phyloP scores from a whole-genome alignment of 2,797 vertebrate species.

The Phoebastria nigripes region DNA sequence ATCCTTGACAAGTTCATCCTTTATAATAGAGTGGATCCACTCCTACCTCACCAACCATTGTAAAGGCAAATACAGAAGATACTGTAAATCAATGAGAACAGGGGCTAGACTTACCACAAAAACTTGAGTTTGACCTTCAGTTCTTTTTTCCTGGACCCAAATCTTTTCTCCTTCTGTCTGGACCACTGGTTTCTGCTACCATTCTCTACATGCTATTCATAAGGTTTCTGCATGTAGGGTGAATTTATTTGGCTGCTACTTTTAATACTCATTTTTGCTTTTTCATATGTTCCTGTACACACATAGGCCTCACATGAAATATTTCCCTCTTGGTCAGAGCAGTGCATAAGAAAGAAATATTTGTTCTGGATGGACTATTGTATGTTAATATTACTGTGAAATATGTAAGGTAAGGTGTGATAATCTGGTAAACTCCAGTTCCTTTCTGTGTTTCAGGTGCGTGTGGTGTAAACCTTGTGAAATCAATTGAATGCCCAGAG shows the following conservation, averaged over 20 bases:
- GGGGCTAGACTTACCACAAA: neutral
- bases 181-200: neutral
- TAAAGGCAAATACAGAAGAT: neutral
- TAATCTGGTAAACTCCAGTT: neutral
- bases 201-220: neutral
- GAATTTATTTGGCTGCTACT: neutral
- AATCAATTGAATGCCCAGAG: neutral
- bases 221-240: neutral
- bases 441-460: neutral
- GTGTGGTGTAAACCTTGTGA: neutral
- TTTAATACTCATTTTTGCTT: neutral
- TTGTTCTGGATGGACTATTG: neutral
- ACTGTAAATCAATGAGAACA: neutral
- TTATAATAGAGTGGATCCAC: neutral
- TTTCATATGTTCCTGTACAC: neutral
- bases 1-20: neutral
- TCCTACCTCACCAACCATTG: neutral
- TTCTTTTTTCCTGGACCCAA: neutral
- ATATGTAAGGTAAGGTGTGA: rapidly evolving
- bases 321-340: neutral
- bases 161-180: neutral
- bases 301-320: neutral
- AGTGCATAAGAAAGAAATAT: neutral
- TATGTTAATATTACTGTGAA: neutral
- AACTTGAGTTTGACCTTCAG: neutral